A percentile compares a stretch with the other conserved stretches of the same genome.
Evolutionary conservation across 2,113 vertebrate species (phyloP).

Genomic region (Nycticryphes semicollaris): DNA sequence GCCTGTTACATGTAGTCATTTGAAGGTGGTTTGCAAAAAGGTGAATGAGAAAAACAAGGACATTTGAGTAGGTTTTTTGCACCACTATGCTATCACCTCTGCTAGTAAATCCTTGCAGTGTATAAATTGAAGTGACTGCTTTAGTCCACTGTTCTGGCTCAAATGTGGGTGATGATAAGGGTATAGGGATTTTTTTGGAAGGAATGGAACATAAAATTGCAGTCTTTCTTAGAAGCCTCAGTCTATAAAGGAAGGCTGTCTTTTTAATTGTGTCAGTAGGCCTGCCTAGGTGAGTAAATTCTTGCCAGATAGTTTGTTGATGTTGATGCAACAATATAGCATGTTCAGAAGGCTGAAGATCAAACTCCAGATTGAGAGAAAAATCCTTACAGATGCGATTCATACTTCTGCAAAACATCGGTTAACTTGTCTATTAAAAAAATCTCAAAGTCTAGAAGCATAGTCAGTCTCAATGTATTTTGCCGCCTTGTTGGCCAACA

Average conservation of each 20-base stretch:
- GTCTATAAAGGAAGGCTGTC: not conserved
- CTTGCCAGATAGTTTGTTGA: not conserved
- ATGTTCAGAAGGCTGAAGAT: not conserved
- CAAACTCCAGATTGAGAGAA: not conserved
- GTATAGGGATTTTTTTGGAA: not conserved
- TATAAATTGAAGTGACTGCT: not conserved
- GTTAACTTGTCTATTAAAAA: not conserved
- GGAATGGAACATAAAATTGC: not conserved
- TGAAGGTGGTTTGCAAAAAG: not conserved
- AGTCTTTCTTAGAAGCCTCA: not conserved
- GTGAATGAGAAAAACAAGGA: not conserved
- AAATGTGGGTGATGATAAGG: not conserved
- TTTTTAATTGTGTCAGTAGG: not conserved
- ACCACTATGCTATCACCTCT: not conserved
- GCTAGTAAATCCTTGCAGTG: not conserved
- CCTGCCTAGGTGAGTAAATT: not conserved
- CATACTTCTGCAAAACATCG: not conserved
- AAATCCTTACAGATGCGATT: not conserved
- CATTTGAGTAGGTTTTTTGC: not conserved
- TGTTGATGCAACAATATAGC: not conserved
- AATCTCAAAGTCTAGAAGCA: not conserved
- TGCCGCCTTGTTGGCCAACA: not conserved
- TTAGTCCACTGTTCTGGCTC: not conserved
- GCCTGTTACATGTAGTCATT: not conserved
- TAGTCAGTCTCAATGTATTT: not conserved